These are phyloP conservation scores for Chloroceryle aenea DNA, from an alignment of 2,113 vertebrate species.

Conservation along the genomic window DNA sequence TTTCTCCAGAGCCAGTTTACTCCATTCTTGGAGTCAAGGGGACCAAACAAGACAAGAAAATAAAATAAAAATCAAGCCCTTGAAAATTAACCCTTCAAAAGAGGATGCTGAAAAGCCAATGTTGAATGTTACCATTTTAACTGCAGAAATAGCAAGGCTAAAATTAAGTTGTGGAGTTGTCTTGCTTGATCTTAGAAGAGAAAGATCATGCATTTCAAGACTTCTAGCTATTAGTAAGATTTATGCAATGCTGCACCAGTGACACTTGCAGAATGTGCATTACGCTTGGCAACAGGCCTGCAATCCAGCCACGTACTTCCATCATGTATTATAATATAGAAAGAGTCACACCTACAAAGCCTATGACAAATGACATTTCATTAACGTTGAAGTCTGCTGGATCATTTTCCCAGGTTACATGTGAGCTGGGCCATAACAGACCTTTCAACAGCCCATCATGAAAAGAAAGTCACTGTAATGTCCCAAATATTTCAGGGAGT, in stretches of 20 bases:
- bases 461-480: slow-evolving; percentile 77
- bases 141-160: not conserved
- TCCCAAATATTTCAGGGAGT: slow-evolving; percentile 79
- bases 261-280: slow-evolving; percentile 46
- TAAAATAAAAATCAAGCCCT: not conserved
- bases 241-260: slow-evolving; percentile 23
- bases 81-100: not conserved
- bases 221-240: slow-evolving; percentile 18
- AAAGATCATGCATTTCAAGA: slow-evolving; percentile 50
- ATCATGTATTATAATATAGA: slow-evolving; percentile 63
- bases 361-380: slow-evolving; percentile 86
- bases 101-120: not conserved
- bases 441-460: slow-evolving; percentile 78
- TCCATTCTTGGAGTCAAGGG: not conserved
- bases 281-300: slow-evolving; percentile 43
- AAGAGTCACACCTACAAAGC: slow-evolving; percentile 84
- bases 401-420: slow-evolving; percentile 79
- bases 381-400: slow-evolving; percentile 80
- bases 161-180: slow-evolving; percentile 14
- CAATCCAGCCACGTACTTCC: slow-evolving; percentile 32
- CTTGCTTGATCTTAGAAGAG: slow-evolving; percentile 41
- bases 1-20: not conserved
- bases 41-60: not conserved
- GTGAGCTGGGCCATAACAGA: slow-evolving; percentile 74
- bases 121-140: not conserved